phyloP scores from a whole-genome alignment of 2,888 invertebrate species.

The Pseudanteris insignis region DNA sequence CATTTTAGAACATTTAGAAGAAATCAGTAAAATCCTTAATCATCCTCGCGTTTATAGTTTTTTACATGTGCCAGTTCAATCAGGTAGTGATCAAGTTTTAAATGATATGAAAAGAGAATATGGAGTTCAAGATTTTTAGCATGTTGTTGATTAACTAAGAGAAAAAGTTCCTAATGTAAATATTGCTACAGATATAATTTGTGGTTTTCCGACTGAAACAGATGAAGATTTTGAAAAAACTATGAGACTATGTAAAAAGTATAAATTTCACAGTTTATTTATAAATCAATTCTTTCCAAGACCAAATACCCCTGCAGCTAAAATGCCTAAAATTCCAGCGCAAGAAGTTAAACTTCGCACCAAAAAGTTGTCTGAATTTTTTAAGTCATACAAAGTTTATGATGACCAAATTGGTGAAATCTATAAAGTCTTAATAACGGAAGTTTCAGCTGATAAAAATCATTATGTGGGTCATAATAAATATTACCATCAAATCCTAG shows the following conservation, averaged over 20 bases:
- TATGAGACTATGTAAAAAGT: slow-evolving; percentile 81
- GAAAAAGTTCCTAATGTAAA: slow-evolving; percentile 87
- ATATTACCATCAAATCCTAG: slow-evolving; percentile 90
- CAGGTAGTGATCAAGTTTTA: slow-evolving; percentile 94
- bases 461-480: slow-evolving; percentile 96
- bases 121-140: slow-evolving; percentile 85
- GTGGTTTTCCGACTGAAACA: slow-evolving; percentile 98
- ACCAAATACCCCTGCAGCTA: slow-evolving; percentile 95
- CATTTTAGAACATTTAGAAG: slow-evolving; percentile 91
- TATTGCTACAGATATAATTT: slow-evolving; percentile 97
- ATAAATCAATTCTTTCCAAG: slow-evolving; percentile 98
- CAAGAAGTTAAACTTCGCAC: slow-evolving; percentile 91
- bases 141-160: slow-evolving; percentile 85
- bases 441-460: slow-evolving; percentile 88
- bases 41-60: slow-evolving; percentile 95
- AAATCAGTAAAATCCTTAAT: slow-evolving; percentile 85
- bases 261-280: slow-evolving; percentile 92
- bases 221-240: slow-evolving; percentile 89
- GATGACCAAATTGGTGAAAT: slow-evolving; percentile 73
- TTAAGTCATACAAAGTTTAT: slow-evolving; percentile 90
- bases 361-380: slow-evolving; percentile 85
- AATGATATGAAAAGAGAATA: slow-evolving; percentile 98
- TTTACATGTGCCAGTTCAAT: slow-evolving; percentile 97
- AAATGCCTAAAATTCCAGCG: slow-evolving; percentile 83
- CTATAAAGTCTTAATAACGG: slow-evolving; percentile 89